Base-by-base conservation (phyloP, 1,140 invertebrate genomes). In the Drosophila truncata region DNA sequence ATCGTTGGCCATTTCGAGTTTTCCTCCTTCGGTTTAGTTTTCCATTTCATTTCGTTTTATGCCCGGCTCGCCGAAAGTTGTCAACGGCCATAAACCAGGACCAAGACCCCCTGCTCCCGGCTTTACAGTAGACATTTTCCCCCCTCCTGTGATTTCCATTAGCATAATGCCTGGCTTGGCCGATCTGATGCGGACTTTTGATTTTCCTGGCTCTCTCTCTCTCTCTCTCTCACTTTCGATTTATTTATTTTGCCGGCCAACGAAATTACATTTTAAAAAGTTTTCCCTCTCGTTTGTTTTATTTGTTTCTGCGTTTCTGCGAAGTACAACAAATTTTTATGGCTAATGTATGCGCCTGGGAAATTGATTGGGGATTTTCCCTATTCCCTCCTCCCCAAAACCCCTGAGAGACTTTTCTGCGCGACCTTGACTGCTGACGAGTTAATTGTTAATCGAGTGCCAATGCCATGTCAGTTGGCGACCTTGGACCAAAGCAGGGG, bases 21-120 rank as follows among this genome's bases (percentile, higher is more conserved):
- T 74, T 65, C 42, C 52, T 47, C 63, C 65, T 61, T 44, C 37
- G 76, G 42, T 80, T 80, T 79, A 88, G 81, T 85, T 88, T 90
- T 88, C 81, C 85, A 88, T 88, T 90, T 88, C 74, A 90, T 81
- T 87, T 87, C 85, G 84, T 87, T 87, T 87, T 90, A 87, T 84
- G 81, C 82, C 84, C 71, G 65, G 61, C 64, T 77, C 71, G 77
- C 80, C 80, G 62, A 88, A 88, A 88, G 81, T 88, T 88, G 85
- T 88, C 84, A 90, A 88, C 73, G 81, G 75, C 66, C 78, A 65
- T 79, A 84, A 80, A 76, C 66, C 52, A 55, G 61, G 27, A 25
- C 27, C 37, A 46, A 18, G 7, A 6, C 39, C n/a, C 44, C 33
- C 16, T 9, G 4, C 33, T 13, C 44, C 11, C 7, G 7, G 7